These are phyloP conservation scores for Andrena fulva DNA, from an alignment of 2,888 invertebrate species.

Conservation along the genomic window DNA sequence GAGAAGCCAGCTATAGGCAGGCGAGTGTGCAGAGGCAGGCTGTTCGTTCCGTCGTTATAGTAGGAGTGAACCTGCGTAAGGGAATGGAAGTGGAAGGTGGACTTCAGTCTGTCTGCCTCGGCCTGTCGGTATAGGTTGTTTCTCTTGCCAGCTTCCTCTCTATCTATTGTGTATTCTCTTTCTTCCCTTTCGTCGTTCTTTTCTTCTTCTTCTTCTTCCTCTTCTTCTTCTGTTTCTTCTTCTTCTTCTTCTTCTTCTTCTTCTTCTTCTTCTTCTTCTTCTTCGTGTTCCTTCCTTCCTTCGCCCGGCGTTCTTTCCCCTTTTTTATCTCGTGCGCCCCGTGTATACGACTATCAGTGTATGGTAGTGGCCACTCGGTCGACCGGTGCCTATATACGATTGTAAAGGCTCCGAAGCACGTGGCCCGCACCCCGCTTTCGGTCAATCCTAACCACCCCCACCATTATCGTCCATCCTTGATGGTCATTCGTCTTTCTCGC, in stretches of 20 bases:
- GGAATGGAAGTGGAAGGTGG: slow-evolving; percentile 79
- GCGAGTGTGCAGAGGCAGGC: slow-evolving; percentile 71
- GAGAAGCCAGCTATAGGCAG: slow-evolving; percentile 73
- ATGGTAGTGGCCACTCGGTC: slow-evolving; percentile 72
- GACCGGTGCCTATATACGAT: slow-evolving; percentile 77
- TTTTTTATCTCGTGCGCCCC: slow-evolving; percentile 60
- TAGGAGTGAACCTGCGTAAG: slow-evolving; percentile 81
- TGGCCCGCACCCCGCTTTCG: slow-evolving; percentile 80
- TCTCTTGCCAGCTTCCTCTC: slow-evolving; percentile 59
- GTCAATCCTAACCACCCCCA: slow-evolving; percentile 65
- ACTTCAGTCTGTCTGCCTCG: slow-evolving; percentile 72
- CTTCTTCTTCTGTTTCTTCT: too few relatives aligned
- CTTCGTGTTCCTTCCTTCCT: slow-evolving; percentile 14
- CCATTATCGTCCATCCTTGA: slow-evolving; percentile 66
- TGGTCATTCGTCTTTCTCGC: slow-evolving; percentile 46
- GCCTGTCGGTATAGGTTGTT: slow-evolving; percentile 67
- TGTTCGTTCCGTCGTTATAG: slow-evolving; percentile 77
- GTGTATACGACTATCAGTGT: slow-evolving; percentile 70
- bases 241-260: too few relatives aligned
- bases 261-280: too few relatives aligned
- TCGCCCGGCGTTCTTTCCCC: slow-evolving; percentile 35
- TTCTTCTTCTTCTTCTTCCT: slow-evolving; percentile 15
- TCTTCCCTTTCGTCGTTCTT: slow-evolving; percentile 41
- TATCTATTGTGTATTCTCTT: slow-evolving; percentile 60
- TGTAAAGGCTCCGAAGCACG: slow-evolving; percentile 79